Base-by-base conservation (phyloP, 2,113 vertebrate species). In the Cromileptes altivelis region DNA sequence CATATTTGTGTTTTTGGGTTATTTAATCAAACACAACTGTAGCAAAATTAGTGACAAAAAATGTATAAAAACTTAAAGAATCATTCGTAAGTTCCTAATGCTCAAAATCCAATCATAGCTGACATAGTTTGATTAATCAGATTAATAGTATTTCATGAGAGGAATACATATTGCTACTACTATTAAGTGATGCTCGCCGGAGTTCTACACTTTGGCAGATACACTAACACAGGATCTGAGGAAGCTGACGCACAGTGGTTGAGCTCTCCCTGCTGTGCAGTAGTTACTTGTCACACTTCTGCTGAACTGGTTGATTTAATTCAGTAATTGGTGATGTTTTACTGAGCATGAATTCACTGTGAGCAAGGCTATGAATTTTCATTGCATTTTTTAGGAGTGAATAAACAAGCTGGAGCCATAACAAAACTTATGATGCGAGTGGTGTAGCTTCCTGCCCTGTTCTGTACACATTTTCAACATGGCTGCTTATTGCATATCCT, bases 221-320 rank as follows among this genome's bases (percentile, higher is more conserved):
- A 1, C 21, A 27, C 19, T 42, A 10, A 6, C 4, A 4, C 15
- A 13, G 23, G 45, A 23, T 52, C 11, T 23, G 27, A 27, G 18
- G 25, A 6, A 33, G 56, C 17, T 0, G 1, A 8, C 1, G 1
- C 40, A 37, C 0, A 1, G 45, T 25, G 30, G 12, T 9, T 1
- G 18, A 58, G 69, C 23, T 49, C 23, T 60, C 25, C 37, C 63
- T 25, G 33, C 40, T 58, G 40, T 60, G 42, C 25, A 50, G 11
- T 7, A 15, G 14, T 42, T 21, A 27, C 15, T 18, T 19, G 53
- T 9, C 49, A 2, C 21, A 13, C 15, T 19, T 4, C 49, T 17
- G 49, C 23, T 40, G 8, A 11, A 2, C 21, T 25, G 30, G 30
- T 30, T 53, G 14, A 53, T 63, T 55, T 42, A 21, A 42, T n/a